Conservation (phyloP, 2,113 vertebrate species). For the Scopus umbretta region DNA sequence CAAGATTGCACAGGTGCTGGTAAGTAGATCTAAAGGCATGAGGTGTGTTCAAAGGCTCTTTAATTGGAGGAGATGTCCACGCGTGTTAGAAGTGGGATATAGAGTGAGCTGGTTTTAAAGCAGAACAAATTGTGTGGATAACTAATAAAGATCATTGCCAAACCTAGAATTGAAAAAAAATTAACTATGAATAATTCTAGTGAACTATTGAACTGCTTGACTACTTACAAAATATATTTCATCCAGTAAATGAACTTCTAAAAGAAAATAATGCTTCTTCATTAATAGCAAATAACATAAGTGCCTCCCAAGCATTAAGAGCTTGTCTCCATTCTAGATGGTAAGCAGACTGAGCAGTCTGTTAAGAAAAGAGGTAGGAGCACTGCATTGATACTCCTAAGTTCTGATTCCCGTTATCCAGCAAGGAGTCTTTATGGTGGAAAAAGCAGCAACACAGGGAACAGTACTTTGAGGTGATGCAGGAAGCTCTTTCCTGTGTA, state of each 20-base stretch:
- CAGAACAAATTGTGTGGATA: background rate
- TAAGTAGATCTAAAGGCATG: background rate
- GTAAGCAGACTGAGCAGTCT: background rate
- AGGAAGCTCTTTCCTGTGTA: background rate
- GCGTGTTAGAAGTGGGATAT: background rate
- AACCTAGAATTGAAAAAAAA: background rate
- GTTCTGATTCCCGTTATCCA: background rate
- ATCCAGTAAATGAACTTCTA: background rate
- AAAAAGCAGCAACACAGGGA: background rate
- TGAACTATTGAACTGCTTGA: background rate
- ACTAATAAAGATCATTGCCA: background rate
- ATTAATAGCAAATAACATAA: background rate
- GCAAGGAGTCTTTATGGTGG: background rate
- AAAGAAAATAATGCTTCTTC: background rate
- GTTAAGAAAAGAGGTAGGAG: background rate
- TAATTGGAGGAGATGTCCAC: background rate
- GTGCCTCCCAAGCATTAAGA: background rate
- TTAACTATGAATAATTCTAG: background rate
- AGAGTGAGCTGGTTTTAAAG: background rate
- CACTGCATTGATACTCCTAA: background rate
- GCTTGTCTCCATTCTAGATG: background rate
- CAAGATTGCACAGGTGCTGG: background rate
- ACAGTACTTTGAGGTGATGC: background rate
- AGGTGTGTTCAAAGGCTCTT: background rate
- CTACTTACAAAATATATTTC: background rate